Percentiles rank a stretch among this genome's conserved stretches.
phyloP scores from a whole-genome alignment of 2,113 vertebrate genomes.

The Hiodon alosoides region DNA sequence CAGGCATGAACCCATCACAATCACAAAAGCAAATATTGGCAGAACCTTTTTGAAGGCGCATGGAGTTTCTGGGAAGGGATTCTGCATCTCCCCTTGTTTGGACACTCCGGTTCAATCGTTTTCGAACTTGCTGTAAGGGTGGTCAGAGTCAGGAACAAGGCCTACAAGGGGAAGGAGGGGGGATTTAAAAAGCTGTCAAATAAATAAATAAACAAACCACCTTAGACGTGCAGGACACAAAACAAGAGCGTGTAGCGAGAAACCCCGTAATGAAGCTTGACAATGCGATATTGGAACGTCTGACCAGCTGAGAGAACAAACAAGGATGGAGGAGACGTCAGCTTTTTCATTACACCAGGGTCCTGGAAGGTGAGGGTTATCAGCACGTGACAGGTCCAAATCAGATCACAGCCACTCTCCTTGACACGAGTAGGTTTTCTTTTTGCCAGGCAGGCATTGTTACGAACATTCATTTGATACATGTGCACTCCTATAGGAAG shows the following conservation, averaged over 20 bases:
- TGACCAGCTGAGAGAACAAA: background rate
- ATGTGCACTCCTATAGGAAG: background rate
- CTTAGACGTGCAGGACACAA: too few relatives aligned
- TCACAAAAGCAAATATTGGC: background rate
- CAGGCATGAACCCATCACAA: background rate
- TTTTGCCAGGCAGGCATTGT: too few relatives aligned
- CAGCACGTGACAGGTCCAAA: background rate
- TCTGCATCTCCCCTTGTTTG: background rate
- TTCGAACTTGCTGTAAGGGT: slow-evolving; percentile 81
- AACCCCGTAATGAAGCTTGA: background rate
- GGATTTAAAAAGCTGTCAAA: background rate
- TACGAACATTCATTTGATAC: background rate
- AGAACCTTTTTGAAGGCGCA: background rate
- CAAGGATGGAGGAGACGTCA: background rate
- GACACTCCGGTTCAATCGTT: slow-evolving; percentile 60
- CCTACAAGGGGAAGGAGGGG: slow-evolving; percentile 51
- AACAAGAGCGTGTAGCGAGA: background rate
- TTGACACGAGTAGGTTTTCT: too few relatives aligned
- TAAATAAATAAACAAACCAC: too few relatives aligned
- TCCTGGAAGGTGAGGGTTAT: background rate
- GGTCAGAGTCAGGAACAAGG: slow-evolving; percentile 76
- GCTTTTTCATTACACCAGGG: background rate
- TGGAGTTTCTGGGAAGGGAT: background rate
- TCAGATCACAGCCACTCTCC: too few relatives aligned
- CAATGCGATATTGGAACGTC: background rate